A percentile compares a stretch with the other conserved stretches of the same genome.
These are phyloP conservation scores for Lepidocolaptes lacrymiger DNA, from an alignment of 2,797 vertebrate species.

Conservation along the genomic window DNA sequence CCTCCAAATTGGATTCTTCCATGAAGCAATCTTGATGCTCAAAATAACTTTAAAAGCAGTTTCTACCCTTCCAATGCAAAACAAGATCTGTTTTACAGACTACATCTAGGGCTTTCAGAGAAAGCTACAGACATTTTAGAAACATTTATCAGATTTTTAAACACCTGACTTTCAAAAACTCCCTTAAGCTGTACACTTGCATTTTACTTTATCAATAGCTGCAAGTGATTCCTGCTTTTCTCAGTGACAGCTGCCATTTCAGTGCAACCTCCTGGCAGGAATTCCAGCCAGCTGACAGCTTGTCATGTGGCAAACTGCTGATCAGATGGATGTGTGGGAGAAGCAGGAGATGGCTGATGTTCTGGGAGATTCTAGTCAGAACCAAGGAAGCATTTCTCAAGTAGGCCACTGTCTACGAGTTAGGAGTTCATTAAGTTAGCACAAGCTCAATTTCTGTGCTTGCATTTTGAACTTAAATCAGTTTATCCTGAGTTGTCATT, in stretches of 20 bases:
- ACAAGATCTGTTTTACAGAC: background rate
- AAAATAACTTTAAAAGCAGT: background rate
- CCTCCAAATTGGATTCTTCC: background rate
- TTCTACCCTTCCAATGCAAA: background rate
- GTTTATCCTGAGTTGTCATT: background rate
- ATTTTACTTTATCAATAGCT: background rate
- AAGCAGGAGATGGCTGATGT: background rate
- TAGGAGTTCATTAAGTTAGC: background rate
- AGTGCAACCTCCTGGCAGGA: conserved; percentile 4
- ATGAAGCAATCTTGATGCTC: background rate
- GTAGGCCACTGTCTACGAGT: background rate
- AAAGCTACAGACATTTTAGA: background rate
- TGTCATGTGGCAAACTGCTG: conserved; percentile 23
- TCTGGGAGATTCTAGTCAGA: background rate
- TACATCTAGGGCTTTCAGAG: background rate
- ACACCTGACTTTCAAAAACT: background rate
- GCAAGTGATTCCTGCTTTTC: background rate
- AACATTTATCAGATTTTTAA: background rate
- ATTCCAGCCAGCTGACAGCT: conserved; percentile 25
- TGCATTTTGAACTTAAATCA: background rate
- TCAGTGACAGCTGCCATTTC: background rate
- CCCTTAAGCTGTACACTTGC: background rate
- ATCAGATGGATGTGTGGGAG: conserved; percentile 31
- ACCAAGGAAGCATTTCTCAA: background rate
- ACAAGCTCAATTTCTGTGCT: background rate